Base-by-base conservation (phyloP, 1,140 invertebrate species). In the Babylonia areolata region DNA sequence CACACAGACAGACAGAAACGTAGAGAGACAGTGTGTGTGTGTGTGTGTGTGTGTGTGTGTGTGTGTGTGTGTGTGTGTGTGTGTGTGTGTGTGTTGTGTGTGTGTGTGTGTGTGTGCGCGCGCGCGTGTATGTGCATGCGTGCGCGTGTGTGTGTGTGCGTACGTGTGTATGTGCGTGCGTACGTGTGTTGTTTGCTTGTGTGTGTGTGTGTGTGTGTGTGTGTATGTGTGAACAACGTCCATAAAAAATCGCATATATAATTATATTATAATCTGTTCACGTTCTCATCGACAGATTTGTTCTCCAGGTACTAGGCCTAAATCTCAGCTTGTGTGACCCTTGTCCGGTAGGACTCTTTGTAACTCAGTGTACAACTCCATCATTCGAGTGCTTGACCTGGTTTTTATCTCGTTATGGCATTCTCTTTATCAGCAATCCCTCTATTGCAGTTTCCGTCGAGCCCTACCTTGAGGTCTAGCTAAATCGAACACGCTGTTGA, bases 361-460 rank as follows among this genome's bases (percentile, higher is more conserved):
- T 1, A 20, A 33, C 28, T 35, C 28, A 77, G 35, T 2, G 35
- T n/a, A 31, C 1, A 31, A 9, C 28, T 5, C 35, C 28, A 31
- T 39, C 1, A 37, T 15, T 78, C 33, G 1, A 1, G 31, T 15
- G 12, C 40, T 40, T 77, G 58, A 35, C 23, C 5, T n/a, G 20
- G n/a, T 31, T 73, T 82, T 64, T 17, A 20, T 87, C 88, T 58
- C 87, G 88, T 92, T 31, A 54, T 95, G 95, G 95, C 82, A 88
- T 88, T 2, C 94, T 90, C 89, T 95, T 95, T 31, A 95, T 95
- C 11, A 91, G 94, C 58, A 90, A 94, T 58, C 94, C 94, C 58
- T 93, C 93, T n/a, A 93, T 94, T n/a, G 87, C 89, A 95, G 58
- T 88, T 95, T 1, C 90, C 94, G n/a, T n/a, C n/a, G n/a, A n/a